These are phyloP conservation scores for Spisula solida DNA, from an alignment of 2,888 invertebrate species.

Conservation along the genomic window DNA sequence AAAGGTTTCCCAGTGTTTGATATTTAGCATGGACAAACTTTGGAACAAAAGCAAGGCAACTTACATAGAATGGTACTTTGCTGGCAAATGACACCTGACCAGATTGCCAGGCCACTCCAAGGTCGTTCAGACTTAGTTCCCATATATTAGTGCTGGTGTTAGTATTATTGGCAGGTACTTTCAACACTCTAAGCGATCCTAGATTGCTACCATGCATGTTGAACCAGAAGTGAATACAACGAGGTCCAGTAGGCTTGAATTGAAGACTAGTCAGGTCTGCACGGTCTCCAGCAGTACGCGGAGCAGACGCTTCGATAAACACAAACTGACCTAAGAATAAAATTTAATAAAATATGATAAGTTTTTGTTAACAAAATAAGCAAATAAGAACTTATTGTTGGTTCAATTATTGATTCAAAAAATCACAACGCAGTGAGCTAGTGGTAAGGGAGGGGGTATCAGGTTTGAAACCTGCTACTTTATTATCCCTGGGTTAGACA, in stretches of 20 bases:
- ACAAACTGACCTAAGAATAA: slow-evolving; percentile 87
- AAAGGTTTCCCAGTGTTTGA: no score
- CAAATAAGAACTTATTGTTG: no score
- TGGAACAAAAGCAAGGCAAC: not conserved
- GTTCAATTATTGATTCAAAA: no score
- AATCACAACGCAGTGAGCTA: no score
- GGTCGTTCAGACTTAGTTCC: slow-evolving; percentile 73
- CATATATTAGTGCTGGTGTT: slow-evolving; percentile 76
- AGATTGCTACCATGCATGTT: slow-evolving; percentile 82
- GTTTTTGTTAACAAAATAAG: no score
- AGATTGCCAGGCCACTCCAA: slow-evolving; percentile 75
- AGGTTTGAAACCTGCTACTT: no score
- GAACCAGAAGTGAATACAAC: slow-evolving; percentile 84
- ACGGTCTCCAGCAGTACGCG: slow-evolving; percentile 88
- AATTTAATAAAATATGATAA: not conserved
- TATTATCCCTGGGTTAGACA: no score
- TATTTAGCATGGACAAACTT: no score
- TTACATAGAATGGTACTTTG: slow-evolving; percentile 77
- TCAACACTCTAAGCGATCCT: slow-evolving; percentile 76
- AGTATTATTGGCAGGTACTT: slow-evolving; percentile 65
- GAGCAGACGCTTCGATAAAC: slow-evolving; percentile 90
- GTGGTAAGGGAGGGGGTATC: no score
- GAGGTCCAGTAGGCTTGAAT: slow-evolving; percentile 72
- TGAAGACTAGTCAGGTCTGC: slow-evolving; percentile 73
- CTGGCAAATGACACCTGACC: slow-evolving; percentile 76